A percentile compares a stretch with the other conserved stretches of the same genome.
These are phyloP conservation scores for Masnerella sp. DNA, from an alignment of 2,888 invertebrate genomes.

Conservation along the genomic window DNA sequence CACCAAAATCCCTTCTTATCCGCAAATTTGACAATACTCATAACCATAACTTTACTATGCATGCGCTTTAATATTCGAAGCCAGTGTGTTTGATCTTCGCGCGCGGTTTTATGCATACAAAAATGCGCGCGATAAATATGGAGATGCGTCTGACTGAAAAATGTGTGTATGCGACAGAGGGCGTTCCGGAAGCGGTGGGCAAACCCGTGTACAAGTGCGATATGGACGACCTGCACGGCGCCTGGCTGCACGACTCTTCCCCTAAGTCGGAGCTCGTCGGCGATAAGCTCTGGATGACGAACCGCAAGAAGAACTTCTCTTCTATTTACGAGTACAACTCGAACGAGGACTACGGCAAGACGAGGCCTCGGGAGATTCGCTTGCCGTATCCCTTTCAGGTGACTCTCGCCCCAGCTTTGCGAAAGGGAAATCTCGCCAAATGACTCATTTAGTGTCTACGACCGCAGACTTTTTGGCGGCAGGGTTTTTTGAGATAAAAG, in stretches of 20 bases:
- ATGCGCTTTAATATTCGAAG: constrained; percentile 14
- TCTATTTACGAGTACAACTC: constrained; percentile 87
- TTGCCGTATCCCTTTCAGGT: constrained; percentile 78
- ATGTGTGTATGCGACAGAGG: constrained; percentile 81
- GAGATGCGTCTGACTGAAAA: constrained; percentile 38
- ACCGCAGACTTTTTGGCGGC: too few species aligned
- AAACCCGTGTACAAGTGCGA: constrained; percentile 93
- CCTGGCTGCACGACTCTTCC: constrained; percentile 90
- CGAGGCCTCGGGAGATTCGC: constrained; percentile 76
- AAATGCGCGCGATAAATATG: constrained; percentile 30
- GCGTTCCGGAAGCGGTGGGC: constrained; percentile 93
- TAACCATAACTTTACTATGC: too few species aligned
- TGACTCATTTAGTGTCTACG: too few species aligned
- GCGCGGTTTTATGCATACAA: constrained; percentile 23
- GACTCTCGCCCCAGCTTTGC: neutral
- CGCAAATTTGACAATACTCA: too few species aligned
- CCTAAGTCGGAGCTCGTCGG: constrained; percentile 79
- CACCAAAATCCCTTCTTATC: too few species aligned
- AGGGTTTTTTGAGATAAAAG: too few species aligned
- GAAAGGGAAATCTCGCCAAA: neutral
- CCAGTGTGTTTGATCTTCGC: constrained; percentile 12
- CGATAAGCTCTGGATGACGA: constrained; percentile 91
- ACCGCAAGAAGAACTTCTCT: constrained; percentile 84
- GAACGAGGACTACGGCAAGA: constrained; percentile 80
- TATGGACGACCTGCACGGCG: constrained; percentile 87